Evolutionary conservation across 1,140 invertebrate species (phyloP).

Genomic region (Tachypleus tridentatus): DNA sequence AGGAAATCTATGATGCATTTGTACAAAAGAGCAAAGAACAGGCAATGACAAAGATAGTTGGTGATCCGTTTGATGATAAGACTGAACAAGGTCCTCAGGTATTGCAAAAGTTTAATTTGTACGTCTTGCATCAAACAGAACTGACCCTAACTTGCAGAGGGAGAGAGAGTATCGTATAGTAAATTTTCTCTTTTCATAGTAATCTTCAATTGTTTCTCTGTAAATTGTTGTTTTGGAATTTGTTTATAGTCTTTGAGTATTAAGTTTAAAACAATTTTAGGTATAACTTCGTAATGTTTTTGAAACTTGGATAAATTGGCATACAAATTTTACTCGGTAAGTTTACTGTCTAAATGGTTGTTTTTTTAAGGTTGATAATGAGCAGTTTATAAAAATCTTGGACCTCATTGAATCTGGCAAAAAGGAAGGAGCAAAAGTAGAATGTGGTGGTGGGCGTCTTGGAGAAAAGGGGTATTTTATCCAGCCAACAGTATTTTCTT

Average conservation of each 20-base stretch:
- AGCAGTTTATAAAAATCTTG: slow-evolving; percentile 78
- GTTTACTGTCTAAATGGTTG: no score
- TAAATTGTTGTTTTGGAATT: no score
- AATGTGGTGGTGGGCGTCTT: slow-evolving; percentile 58
- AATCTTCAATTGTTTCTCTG: not conserved
- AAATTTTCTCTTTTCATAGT: slow-evolving; percentile 55
- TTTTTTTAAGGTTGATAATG: slow-evolving; percentile 51
- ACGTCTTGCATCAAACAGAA: slow-evolving; percentile 91
- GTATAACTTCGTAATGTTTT: slow-evolving; percentile 12
- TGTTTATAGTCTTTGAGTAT: not conserved
- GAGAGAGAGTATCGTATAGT: slow-evolving; percentile 62
- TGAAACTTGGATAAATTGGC: no score
- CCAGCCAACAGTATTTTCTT: slow-evolving; percentile 87
- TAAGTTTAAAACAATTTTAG: not conserved
- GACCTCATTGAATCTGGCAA: slow-evolving; percentile 70
- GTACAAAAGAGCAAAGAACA: slow-evolving; percentile 47
- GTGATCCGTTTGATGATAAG: slow-evolving; percentile 75
- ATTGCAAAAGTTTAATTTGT: slow-evolving; percentile 48
- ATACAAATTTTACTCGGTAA: no score
- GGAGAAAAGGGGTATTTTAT: slow-evolving; percentile 78
- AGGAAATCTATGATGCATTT: slow-evolving; percentile 85
- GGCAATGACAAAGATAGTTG: slow-evolving; percentile 66
- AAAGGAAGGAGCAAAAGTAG: slow-evolving; percentile 73
- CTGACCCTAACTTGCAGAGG: slow-evolving; percentile 64
- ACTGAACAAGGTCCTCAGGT: slow-evolving; percentile 79